Evolutionary conservation across 2,113 vertebrate genomes (phyloP), one percentile per base, ranked within the genome.

Genomic region (Aptenodytes forsteri): DNA sequence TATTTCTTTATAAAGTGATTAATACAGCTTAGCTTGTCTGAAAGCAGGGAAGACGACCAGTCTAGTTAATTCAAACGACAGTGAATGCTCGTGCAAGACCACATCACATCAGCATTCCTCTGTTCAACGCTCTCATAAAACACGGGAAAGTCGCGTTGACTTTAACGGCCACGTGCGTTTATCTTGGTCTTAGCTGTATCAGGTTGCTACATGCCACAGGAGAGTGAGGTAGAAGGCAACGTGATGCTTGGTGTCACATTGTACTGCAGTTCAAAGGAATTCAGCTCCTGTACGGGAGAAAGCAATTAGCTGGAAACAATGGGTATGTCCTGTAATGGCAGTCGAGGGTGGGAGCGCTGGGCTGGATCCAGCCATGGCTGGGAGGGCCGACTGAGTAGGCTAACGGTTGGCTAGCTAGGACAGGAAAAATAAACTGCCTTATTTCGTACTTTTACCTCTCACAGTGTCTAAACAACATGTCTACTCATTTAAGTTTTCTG

Each of bases 191-290:
- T 25, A 80, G 70, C 87, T 64, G 67, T 86, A 80, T 95, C 93
- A 67, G 84, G 87, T 93, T 93, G 66, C 96, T 86, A 34, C 89
- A 50, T 29, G 71, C 76, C 82, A 50, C 46, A n/a, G 67, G 16
- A 70, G 70, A 80, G 58, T 0, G 69, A 75, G 83, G 49, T 22
- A 58, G 89, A 56, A 94, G 83, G 90, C 76, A 93, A 76, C 2
- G 11, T 69, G 83, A 90, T 75, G 79, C 90, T 36, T 58, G 92
- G 93, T 94, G 83, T 93, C 96, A 92, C 91, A 79, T 64, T 93
- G 84, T 93, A 16, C 52, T 55, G 84, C 82, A 66, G 81, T 58
- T 96, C 89, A 83, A 87, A 93, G 78, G 85, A 69, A 89, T 44
- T 8, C 89, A 54, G 47, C 87, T 85, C 49, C 90, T 70, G 67